Evolutionary conservation across 2,888 invertebrate genomes (phyloP).

Genomic region (Nasonia oneida): DNA sequence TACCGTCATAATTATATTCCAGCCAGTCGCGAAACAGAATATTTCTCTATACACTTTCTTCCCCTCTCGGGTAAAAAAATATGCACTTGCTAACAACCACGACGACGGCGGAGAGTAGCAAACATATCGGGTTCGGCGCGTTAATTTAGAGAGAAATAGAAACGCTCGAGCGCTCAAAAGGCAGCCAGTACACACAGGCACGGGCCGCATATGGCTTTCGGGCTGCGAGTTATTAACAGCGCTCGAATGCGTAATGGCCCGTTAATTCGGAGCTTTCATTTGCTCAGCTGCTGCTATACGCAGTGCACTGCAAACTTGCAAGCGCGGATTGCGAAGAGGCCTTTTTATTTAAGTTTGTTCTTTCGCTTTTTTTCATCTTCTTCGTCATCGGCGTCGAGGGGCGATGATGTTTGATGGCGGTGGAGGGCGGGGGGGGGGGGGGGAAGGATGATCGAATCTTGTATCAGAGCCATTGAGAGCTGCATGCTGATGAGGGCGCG

Average conservation of each 20-base stretch:
- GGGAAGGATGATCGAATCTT: slow-evolving; percentile 15
- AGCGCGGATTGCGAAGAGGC: slow-evolving; percentile 61
- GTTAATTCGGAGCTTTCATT: slow-evolving; percentile 75
- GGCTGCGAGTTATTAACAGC: slow-evolving; percentile 64
- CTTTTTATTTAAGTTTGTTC: not conserved
- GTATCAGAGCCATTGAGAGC: slow-evolving; percentile 1
- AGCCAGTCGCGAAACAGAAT: not conserved
- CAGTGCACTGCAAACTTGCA: not conserved
- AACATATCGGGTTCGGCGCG: slow-evolving; percentile 50
- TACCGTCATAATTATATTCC: not conserved
- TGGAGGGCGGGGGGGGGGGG: not conserved
- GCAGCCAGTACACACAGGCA: not conserved
- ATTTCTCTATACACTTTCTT: not conserved
- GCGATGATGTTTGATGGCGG: not conserved
- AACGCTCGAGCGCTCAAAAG: slow-evolving; percentile 45
- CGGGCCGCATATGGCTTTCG: slow-evolving; percentile 54
- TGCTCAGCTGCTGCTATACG: slow-evolving; percentile 75
- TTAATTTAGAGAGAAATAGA: slow-evolving; percentile 49
- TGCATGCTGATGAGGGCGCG: slow-evolving; percentile 4
- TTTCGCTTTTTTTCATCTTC: not conserved
- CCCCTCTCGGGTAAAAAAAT: not conserved
- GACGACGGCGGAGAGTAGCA: not conserved
- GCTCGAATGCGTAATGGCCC: slow-evolving; percentile 75
- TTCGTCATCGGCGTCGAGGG: not conserved
- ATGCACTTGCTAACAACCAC: slow-evolving; percentile 23